A percentile compares a stretch with the other conserved stretches of the same genome.
These are phyloP conservation scores for Hirtodrosophila alboralis DNA, from an alignment of 2,888 invertebrate genomes.

Conservation along the genomic window DNA sequence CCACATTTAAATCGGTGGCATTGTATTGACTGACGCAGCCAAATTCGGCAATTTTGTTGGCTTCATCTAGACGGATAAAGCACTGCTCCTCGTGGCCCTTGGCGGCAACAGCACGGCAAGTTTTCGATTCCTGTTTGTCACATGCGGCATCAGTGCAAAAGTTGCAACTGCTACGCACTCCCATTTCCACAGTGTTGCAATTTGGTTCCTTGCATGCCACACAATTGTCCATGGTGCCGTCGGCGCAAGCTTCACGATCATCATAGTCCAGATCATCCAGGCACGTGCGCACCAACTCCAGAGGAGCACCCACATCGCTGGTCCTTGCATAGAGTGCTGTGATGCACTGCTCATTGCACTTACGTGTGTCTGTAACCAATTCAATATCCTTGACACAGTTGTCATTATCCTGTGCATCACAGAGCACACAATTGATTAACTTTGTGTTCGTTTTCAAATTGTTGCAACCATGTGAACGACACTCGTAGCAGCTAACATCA, in stretches of 20 bases:
- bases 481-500: constrained; percentile 66
- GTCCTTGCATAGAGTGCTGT: constrained; percentile 78
- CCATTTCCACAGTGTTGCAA: constrained; percentile 72
- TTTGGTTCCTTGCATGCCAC: constrained; percentile 52
- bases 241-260: constrained; percentile 65
- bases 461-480: constrained; percentile 80
- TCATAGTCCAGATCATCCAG: constrained; percentile 77
- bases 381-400: constrained; percentile 63
- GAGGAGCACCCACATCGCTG: constrained; percentile 52
- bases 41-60: constrained; percentile 45
- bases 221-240: constrained; percentile 53
- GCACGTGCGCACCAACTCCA: constrained; percentile 77
- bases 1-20: constrained; percentile 44
- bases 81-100: constrained; percentile 65
- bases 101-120: constrained; percentile 66
- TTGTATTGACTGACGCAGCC: constrained; percentile 80
- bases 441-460: constrained; percentile 46
- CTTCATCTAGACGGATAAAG: constrained; percentile 66
- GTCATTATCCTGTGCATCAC: constrained; percentile 63
- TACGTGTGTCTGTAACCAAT: constrained; percentile 51
- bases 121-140: constrained; percentile 39
- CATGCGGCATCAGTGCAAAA: constrained; percentile 72
- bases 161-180: constrained; percentile 68
- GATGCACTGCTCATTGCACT: constrained; percentile 75
- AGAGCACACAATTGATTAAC: constrained; percentile 71